Evolutionary conservation across 2,113 vertebrate genomes (phyloP).

Genomic region (Semnopithecus entellus): DNA sequence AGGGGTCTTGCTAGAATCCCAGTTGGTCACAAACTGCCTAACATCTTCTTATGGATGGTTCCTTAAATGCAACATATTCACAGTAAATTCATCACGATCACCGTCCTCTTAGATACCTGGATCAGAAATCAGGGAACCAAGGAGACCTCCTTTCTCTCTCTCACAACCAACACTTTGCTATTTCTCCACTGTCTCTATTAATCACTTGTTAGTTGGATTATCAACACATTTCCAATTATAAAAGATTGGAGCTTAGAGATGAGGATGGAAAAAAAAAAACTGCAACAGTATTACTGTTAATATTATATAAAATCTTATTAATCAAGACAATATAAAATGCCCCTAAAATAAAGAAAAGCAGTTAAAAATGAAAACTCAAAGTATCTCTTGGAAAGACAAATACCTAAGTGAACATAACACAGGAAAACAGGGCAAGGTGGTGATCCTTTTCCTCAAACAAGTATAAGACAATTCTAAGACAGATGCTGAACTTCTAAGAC

Average conservation of each 20-base stretch:
- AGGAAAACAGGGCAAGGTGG: neutral
- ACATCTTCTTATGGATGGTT: neutral
- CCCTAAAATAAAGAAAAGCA: neutral
- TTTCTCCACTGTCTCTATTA: accelerated
- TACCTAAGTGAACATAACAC: neutral
- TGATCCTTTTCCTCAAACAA: neutral
- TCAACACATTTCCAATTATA: neutral
- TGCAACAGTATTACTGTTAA: neutral
- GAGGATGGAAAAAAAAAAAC: neutral
- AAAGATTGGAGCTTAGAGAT: neutral
- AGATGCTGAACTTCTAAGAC: neutral
- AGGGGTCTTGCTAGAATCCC: accelerated
- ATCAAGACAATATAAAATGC: neutral
- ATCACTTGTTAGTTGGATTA: neutral
- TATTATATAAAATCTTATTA: neutral
- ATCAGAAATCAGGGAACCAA: neutral
- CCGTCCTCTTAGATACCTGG: neutral
- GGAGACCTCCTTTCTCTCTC: neutral
- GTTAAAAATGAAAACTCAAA: neutral
- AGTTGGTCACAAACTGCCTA: neutral
- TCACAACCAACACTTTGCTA: neutral
- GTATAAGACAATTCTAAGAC: neutral
- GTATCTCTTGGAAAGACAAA: neutral
- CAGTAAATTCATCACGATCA: neutral
- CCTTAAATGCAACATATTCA: neutral